phyloP scores from a whole-genome alignment of 1,140 invertebrate species.

The Drosophila repletoides region DNA sequence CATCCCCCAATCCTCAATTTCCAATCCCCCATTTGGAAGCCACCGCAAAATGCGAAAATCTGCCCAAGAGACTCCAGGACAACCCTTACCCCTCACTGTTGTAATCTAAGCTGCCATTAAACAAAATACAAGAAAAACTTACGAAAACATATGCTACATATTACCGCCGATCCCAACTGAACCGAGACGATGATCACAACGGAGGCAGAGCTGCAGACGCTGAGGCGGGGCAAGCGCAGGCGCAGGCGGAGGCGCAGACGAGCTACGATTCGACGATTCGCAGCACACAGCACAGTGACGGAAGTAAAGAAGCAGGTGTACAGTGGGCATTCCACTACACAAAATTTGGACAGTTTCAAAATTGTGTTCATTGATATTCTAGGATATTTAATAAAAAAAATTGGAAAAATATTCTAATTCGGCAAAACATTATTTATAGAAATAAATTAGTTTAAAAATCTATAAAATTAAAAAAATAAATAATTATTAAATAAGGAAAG shows the following conservation, averaged over 20 bases:
- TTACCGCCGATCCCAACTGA: slow-evolving; percentile 57
- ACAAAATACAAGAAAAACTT: slow-evolving; percentile 81
- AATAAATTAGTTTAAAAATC: not conserved
- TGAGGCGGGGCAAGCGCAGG: slow-evolving; percentile 3
- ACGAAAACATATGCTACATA: slow-evolving; percentile 81
- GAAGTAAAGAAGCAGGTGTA: slow-evolving; percentile 42
- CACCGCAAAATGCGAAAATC: slow-evolving; percentile 62
- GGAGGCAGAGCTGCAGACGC: slow-evolving; percentile 12
- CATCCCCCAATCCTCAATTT: slow-evolving; percentile 10
- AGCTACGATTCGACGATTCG: too few species aligned
- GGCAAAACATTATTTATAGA: too few species aligned
- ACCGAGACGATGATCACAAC: slow-evolving; percentile 31
- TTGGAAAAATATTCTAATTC: too few species aligned
- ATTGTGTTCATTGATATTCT: too few species aligned
- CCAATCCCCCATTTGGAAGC: slow-evolving; percentile 55
- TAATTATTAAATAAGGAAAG: too few species aligned
- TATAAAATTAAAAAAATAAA: not conserved
- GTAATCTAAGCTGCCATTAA: slow-evolving; percentile 81
- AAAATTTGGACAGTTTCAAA: too few species aligned
- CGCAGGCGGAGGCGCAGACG: too few species aligned
- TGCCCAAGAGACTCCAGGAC: slow-evolving; percentile 22
- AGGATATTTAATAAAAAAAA: too few species aligned
- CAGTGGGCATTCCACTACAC: slow-evolving; percentile 2
- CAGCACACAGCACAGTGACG: slow-evolving; percentile 33
- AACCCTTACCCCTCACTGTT: too few species aligned